A percentile compares a stretch with the other conserved stretches of the same genome.
phyloP scores from a whole-genome alignment of 2,113 vertebrate genomes.

The Anarhynchus alexandrinus region DNA sequence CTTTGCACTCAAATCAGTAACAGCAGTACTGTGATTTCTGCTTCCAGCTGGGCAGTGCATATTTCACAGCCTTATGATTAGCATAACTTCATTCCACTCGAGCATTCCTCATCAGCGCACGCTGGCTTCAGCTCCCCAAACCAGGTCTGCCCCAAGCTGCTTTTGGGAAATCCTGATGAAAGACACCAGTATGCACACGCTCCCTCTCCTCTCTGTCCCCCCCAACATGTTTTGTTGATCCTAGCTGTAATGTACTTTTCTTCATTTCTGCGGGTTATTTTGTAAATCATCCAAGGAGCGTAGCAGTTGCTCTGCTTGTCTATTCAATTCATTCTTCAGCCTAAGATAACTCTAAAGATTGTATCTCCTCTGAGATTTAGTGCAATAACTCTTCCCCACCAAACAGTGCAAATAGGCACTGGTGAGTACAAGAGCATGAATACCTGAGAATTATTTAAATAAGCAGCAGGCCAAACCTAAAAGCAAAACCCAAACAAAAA shows the following conservation, averaged over 20 bases:
- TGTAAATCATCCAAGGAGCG: neutral
- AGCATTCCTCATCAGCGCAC: neutral
- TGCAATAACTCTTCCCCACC: neutral
- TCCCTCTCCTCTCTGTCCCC: neutral
- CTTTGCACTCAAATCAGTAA: neutral
- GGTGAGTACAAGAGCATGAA: neutral
- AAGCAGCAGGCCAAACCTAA: neutral
- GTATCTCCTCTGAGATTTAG: neutral
- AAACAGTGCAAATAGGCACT: neutral
- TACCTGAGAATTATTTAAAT: neutral
- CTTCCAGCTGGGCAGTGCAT: neutral
- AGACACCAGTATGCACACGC: neutral
- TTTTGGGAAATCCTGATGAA: neutral
- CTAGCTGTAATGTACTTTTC: neutral
- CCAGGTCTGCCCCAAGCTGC: neutral
- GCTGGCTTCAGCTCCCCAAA: neutral
- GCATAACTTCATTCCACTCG: neutral
- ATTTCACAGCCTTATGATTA: slow-evolving; percentile 26
- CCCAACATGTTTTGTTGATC: neutral
- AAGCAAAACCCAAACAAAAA: neutral
- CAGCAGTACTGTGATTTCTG: neutral
- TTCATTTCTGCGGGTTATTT: neutral
- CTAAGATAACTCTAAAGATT: neutral
- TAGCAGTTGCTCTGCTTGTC: neutral
- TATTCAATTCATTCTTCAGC: neutral